phyloP scores from a whole-genome alignment of 2,113 vertebrate genomes.

The Chlorodrepanis virens region DNA sequence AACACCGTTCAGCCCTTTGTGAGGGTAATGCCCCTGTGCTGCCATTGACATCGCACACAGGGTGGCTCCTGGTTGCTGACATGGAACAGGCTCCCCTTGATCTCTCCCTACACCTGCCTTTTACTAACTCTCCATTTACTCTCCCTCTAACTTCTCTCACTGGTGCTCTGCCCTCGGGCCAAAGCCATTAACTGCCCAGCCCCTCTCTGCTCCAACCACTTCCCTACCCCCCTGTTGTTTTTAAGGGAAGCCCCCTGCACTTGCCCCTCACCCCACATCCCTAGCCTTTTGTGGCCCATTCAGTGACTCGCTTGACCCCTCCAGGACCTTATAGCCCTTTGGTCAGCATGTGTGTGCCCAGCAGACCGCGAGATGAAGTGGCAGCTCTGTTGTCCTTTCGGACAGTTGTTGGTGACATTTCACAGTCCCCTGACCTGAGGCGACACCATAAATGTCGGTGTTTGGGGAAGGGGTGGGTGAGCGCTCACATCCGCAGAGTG shows the following conservation, averaged over 20 bases:
- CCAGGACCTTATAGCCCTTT: constrained; percentile 39
- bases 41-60: constrained; percentile 15
- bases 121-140: constrained; percentile 33
- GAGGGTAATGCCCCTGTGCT: not conserved
- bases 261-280: constrained; percentile 42
- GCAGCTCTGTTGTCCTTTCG: not conserved
- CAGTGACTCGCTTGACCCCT: constrained; percentile 71
- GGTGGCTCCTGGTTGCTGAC: constrained; percentile 52
- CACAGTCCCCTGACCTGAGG: constrained; percentile 9
- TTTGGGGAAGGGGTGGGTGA: not conserved
- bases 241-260: not conserved
- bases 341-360: constrained; percentile 63
- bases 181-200: constrained; percentile 62
- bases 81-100: constrained; percentile 44
- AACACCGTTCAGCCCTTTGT: constrained; percentile 58
- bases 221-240: not conserved
- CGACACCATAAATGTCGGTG: not conserved
- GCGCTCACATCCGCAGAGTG: not conserved
- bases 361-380: constrained; percentile 5
- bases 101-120: constrained; percentile 68
- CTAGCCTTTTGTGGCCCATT: constrained; percentile 69
- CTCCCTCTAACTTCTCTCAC: not conserved
- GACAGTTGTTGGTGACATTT: constrained; percentile 1
- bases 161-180: constrained; percentile 32
- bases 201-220: constrained; percentile 66